Evolutionary conservation across 2,888 invertebrate species (phyloP).

Genomic region (Drosophila borborema): DNA sequence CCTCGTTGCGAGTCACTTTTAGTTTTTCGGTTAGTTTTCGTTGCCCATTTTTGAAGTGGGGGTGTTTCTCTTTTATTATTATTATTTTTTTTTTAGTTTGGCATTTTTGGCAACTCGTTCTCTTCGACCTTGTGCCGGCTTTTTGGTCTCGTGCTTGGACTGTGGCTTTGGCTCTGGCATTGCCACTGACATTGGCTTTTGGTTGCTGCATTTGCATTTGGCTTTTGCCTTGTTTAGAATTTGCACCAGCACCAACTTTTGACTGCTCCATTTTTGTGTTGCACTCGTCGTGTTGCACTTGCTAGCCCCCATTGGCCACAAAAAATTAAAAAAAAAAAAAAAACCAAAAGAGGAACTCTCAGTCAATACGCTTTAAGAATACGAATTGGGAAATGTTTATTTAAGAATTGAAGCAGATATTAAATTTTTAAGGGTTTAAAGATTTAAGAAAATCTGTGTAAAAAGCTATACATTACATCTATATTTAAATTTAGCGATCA

Average conservation of each 20-base stretch:
- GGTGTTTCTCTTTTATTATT: constrained; percentile 32
- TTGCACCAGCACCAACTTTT: constrained; percentile 47
- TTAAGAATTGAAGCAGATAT: neutral
- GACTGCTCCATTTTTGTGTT: constrained; percentile 42
- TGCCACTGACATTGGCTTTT: neutral
- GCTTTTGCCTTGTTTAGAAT: constrained; percentile 1
- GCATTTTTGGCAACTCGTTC: constrained; percentile 41
- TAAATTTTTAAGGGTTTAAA: too few relatives aligned
- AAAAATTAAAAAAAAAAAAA: constrained; percentile 34
- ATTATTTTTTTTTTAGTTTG: neutral
- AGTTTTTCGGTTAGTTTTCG: constrained; percentile 76
- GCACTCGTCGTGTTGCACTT: constrained; percentile 50
- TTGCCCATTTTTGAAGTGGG: constrained; percentile 52
- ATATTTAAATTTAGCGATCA: too few relatives aligned
- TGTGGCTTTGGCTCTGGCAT: neutral
- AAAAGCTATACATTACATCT: too few relatives aligned
- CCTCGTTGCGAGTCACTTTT: constrained; percentile 64
- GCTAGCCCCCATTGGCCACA: constrained; percentile 34
- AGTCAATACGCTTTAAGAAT: neutral
- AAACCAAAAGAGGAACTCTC: neutral
- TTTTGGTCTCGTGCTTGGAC: constrained; percentile 36
- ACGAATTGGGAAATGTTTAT: neutral
- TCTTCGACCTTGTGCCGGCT: constrained; percentile 50
- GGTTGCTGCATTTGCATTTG: constrained; percentile 1
- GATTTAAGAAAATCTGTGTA: too few relatives aligned